Evolutionary conservation across 2,888 invertebrate genomes (phyloP).

Genomic region (Pediacus dermestoides): DNA sequence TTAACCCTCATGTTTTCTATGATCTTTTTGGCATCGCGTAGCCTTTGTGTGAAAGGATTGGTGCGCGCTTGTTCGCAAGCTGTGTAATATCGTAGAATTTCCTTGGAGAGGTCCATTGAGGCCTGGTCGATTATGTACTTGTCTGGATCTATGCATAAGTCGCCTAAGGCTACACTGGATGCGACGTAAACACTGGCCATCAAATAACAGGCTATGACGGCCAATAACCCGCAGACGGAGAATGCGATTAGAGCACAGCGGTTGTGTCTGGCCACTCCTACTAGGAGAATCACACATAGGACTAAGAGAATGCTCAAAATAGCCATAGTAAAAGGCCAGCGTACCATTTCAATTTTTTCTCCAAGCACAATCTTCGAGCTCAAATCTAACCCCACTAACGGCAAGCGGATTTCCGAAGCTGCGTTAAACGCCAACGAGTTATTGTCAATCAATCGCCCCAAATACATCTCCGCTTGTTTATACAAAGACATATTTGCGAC

Average conservation of each 20-base stretch:
- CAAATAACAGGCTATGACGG: conserved; percentile 85
- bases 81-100: conserved; percentile 58
- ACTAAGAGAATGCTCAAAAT: conserved; percentile 81
- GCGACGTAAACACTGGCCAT: conserved; percentile 84
- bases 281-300: conserved; percentile 82
- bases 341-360: conserved; percentile 67
- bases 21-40: conserved; percentile 63
- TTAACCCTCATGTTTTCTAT: conserved; percentile 52
- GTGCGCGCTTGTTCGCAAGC: conserved; percentile 78
- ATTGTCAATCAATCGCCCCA: conserved; percentile 69
- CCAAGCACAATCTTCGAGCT: conserved; percentile 58
- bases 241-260: conserved; percentile 86
- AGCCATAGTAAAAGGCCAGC: conserved; percentile 89
- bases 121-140: conserved; percentile 46
- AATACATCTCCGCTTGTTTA: conserved; percentile 65
- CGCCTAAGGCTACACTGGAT: conserved; percentile 59
- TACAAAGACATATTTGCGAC: conserved; percentile 74
- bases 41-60: conserved; percentile 76
- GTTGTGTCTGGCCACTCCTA: conserved; percentile 85
- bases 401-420: conserved; percentile 70
- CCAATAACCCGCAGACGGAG: conserved; percentile 81
- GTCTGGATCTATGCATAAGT: conserved; percentile 70
- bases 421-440: conserved; percentile 72
- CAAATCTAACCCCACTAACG: conserved; percentile 67
- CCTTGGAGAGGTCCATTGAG: conserved; percentile 43